Evolutionary conservation across 2,113 vertebrate genomes (phyloP), one percentile per base, ranked within the genome.

Genomic region (Parus major): DNA sequence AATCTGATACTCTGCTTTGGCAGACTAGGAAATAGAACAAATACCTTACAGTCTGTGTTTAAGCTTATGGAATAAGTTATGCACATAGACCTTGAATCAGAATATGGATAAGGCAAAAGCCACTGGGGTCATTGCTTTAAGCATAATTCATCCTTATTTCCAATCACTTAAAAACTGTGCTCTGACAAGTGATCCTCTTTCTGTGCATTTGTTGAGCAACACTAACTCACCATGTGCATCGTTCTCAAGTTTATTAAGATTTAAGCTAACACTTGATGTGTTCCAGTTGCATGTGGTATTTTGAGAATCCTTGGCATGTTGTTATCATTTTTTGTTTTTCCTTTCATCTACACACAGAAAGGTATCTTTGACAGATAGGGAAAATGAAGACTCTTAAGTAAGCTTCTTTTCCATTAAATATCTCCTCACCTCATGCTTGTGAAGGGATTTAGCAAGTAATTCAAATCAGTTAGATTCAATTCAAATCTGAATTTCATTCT

Each of bases 281-380:
- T 77, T 93, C 56, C 55, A 50, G n/a, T 90, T 80, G 36, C 2
- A 0, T 61, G 36, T 90, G 88, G 41, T 90, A 86, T 95, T 82
- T 83, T 73, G 72, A 72, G 92, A 96, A 93, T 95, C 60, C 55
- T 81, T 83, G 90, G 85, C 70, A 82, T 78, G 60, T 59, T 18
- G 0, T 91, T 88, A 63, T 0, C 29, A 16, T 20, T 75, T 81
- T 75, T 65, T 49, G 2, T 21, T 57, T 92, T 78, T 59, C 9
- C 65, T 91, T 93, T 87, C 24, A 72, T 85, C 57, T 72, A 3
- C 17, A 16, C 28, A 7, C 31, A 36, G 69, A 73, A 59, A 65
- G 1, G 1, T 44, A 8, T 72, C n/a, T 55, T 71, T 69, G 49
- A 53, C 69, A 89, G 55, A 50, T 5, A 81, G 28, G 25, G 50